Percentiles rank a stretch among this genome's conserved stretches.
phyloP scores from a whole-genome alignment of 2,888 invertebrate species.

The Rotaria socialis region DNA sequence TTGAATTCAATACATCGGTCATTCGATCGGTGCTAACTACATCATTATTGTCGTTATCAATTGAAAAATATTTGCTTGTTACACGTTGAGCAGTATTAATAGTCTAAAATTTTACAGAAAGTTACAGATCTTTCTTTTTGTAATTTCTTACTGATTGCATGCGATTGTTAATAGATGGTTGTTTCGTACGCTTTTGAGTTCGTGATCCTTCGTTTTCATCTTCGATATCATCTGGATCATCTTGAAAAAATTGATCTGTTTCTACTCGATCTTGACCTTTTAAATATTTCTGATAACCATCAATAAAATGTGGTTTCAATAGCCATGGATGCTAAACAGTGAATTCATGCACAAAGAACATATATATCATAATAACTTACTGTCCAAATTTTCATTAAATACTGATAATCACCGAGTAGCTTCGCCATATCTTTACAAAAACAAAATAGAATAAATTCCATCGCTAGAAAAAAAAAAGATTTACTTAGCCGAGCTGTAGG shows the following conservation, averaged over 20 bases:
- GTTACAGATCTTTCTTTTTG: too few species aligned
- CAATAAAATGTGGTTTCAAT: constrained; percentile 56
- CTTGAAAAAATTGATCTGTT: constrained; percentile 61
- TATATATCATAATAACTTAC: not conserved
- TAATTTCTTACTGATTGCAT: not conserved
- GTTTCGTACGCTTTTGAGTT: not conserved
- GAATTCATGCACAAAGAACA: not conserved
- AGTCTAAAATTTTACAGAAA: not conserved
- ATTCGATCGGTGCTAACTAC: not conserved
- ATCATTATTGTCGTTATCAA: not conserved
- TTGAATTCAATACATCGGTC: not conserved
- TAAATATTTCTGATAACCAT: constrained; percentile 50
- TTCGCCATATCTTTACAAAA: not conserved
- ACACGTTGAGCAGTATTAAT: not conserved
- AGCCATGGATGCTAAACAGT: constrained; percentile 61
- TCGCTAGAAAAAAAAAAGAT: not conserved
- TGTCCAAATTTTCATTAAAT: constrained; percentile 64
- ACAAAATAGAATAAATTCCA: too few species aligned
- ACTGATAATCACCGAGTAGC: constrained; percentile 66
- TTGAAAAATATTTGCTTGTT: not conserved
- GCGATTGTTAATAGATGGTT: not conserved
- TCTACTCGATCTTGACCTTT: constrained; percentile 48
- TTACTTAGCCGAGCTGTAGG: not conserved
- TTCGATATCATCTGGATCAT: constrained; percentile 61
- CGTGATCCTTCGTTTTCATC: not conserved